A percentile compares a stretch with the other conserved stretches of the same genome.
phyloP scores from a whole-genome alignment of 2,797 vertebrate genomes.

The Telmatherina bonti region DNA sequence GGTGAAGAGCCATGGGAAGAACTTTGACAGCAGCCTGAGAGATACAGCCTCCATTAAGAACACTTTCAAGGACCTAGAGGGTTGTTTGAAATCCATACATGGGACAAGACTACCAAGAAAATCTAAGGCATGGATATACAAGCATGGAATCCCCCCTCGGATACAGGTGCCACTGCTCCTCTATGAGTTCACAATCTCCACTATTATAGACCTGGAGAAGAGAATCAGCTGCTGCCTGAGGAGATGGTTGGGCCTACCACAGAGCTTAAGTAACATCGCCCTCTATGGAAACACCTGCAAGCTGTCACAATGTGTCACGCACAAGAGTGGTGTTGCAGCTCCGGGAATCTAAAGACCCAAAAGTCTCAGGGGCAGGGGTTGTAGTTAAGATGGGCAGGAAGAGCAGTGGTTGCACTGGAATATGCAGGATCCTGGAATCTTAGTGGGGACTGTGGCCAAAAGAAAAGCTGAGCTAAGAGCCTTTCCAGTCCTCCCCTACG shows the following conservation, averaged over 20 bases:
- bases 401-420: not conserved
- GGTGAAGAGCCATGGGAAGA: not conserved
- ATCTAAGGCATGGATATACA: no score
- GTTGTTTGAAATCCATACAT: not conserved
- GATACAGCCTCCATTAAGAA: not conserved
- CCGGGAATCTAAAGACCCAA: no score
- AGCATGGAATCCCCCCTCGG: no score
- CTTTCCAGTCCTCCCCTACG: not conserved
- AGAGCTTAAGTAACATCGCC: not conserved
- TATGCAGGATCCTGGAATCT: not conserved
- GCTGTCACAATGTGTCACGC: no score
- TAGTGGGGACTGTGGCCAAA: not conserved
- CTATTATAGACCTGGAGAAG: not conserved
- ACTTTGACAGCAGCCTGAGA: not conserved
- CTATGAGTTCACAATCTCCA: not conserved
- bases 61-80: not conserved
- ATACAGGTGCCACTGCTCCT: not conserved
- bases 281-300: not conserved
- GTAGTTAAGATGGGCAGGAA: conserved; percentile 1
- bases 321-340: no score
- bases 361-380: not conserved
- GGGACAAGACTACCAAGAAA: not conserved
- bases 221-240: not conserved
- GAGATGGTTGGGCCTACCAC: not conserved
- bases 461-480: not conserved